Evolutionary conservation across 2,113 vertebrate genomes (phyloP).

Genomic region (Gobius niger): DNA sequence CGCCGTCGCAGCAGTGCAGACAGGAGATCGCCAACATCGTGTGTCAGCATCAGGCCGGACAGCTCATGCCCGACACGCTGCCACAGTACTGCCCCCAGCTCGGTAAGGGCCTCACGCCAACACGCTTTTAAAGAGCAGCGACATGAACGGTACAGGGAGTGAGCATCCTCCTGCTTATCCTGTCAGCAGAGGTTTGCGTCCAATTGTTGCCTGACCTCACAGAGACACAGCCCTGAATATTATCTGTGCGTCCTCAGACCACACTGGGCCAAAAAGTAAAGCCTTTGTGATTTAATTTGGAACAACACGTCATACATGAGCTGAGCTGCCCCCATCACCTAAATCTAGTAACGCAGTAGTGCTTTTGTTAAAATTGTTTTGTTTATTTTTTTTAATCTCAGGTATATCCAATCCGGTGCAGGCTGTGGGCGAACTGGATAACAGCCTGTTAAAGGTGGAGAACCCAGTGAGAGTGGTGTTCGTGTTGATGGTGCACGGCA

Average conservation of each 20-base stretch:
- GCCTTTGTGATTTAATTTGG: not conserved
- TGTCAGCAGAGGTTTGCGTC: not conserved
- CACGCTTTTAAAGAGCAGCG: not conserved
- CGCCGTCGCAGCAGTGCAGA: constrained; percentile 88
- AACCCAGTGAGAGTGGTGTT: constrained; percentile 88
- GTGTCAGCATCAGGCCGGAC: constrained; percentile 89
- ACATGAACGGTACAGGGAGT: not conserved
- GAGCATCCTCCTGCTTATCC: not conserved
- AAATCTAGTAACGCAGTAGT: not conserved
- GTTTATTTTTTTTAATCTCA: constrained; percentile 37
- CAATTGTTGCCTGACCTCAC: not conserved
- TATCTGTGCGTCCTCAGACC: not conserved
- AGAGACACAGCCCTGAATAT: not conserved
- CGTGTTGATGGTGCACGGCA: constrained; percentile 92
- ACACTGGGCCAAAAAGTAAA: not conserved
- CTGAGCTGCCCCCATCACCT: not conserved
- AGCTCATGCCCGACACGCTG: constrained; percentile 87
- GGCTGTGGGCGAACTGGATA: constrained; percentile 80
- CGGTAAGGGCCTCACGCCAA: constrained; percentile 69
- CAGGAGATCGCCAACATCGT: constrained; percentile 94
- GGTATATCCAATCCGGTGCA: constrained; percentile 83
- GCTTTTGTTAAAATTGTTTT: not conserved
- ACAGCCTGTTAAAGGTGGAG: constrained; percentile 74
- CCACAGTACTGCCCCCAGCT: constrained; percentile 89
- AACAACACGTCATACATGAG: not conserved